phyloP scores from a whole-genome alignment of 2,888 invertebrate species.

The Spilosoma lubricipeda region DNA sequence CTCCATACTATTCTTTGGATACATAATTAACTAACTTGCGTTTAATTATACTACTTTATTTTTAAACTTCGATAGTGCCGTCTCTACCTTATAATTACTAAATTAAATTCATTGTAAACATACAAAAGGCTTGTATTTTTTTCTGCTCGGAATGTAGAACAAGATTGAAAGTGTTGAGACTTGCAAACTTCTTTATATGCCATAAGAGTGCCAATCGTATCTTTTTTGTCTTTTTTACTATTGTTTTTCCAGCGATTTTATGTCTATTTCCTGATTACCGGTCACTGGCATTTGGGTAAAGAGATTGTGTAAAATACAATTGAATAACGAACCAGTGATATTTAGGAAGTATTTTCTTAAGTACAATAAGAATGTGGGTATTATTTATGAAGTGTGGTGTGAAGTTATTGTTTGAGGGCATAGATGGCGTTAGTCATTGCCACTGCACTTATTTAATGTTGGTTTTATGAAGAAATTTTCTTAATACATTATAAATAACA shows the following conservation, averaged over 20 bases:
- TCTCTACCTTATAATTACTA: conserved; percentile 27
- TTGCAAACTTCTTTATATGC: conserved; percentile 60
- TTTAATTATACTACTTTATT: neutral
- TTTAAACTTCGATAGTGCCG: conserved; percentile 4
- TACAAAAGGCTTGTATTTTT: neutral
- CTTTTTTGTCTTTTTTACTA: conserved; percentile 10
- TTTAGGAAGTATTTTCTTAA: neutral
- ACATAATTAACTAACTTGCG: neutral
- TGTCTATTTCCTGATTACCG: conserved; percentile 18
- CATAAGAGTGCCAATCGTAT: conserved; percentile 47
- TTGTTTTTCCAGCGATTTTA: conserved; percentile 9
- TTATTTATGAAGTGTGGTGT: neutral
- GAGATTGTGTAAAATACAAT: conserved; percentile 11
- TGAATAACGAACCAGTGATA: conserved; percentile 1
- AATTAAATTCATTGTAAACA: conserved; percentile 37
- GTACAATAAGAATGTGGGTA: neutral
- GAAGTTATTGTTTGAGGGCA: neutral
- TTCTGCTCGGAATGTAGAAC: conserved; percentile 9
- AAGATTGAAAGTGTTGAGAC: conserved; percentile 59
- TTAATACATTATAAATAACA: no score
- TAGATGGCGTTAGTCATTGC: neutral
- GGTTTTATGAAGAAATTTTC: no score
- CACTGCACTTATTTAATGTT: neutral
- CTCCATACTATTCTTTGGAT: neutral
- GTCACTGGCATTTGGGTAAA: conserved; percentile 17